Evolutionary conservation across 2,888 invertebrate genomes (phyloP), one percentile per base, ranked within the genome.

Genomic region (Flexamia atlantica): DNA sequence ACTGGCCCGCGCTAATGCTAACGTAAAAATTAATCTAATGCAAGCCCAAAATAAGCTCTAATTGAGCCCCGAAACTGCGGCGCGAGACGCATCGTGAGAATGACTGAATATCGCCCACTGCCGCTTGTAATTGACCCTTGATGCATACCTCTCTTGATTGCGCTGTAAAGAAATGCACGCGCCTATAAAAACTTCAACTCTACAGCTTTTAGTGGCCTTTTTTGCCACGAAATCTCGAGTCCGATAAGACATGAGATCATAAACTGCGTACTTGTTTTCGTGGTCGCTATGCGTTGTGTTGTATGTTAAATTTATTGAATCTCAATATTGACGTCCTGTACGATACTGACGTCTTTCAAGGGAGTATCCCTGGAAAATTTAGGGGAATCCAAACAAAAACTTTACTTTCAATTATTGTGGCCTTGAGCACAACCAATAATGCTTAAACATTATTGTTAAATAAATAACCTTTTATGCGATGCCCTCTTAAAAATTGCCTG

Each of bases 1-100:
- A 30, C 64, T 28, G 14, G 64, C 64, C 5, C 23, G 57, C 57
- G 57, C 20, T 57, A 4, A 64, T 64, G 64, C 25, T 64, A 40
- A 36, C 36, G 23, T 17, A 36, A 20, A 23, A 70, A 70, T 70
- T 70, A 70, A 70, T 40, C 70, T 70, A 70, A 70, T 70, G 70
- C 23, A n/a, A 32, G 70, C 20, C 70, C 70, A 40, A 36, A 70
- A 70, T 36, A 70, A 28, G 70, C 40, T n/a, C 70, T 70, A 70
- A 70, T 70, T 70, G 70, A 32, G 70, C 40, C 40, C n/a, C 70
- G 28, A 70, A 70, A 40, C 40, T 70, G 36, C 70, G 64, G 64
- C 64, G 64, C 14, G 64, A 28, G 64, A 28, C 9, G 28, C 3
- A 5, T 0, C 28, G 12, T 17, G 12, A 57, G 57, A 5, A 57